phyloP scores from a whole-genome alignment of 2,888 invertebrate genomes.

The Linyphia triangularis region DNA sequence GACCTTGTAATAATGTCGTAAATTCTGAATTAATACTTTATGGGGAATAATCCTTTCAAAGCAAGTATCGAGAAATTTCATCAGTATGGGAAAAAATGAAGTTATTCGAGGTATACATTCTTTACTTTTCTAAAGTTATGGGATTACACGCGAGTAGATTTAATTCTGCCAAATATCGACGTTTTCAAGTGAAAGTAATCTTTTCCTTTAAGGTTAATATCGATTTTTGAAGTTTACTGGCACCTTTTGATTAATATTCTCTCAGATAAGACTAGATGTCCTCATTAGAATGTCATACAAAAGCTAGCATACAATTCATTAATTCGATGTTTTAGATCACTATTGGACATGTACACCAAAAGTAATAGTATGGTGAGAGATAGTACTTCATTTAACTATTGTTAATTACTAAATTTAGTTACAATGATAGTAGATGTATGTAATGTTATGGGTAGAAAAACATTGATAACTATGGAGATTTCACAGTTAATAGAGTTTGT shows the following conservation, averaged over 20 bases:
- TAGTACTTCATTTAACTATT: no score
- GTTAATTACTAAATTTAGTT: no score
- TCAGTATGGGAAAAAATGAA: neutral
- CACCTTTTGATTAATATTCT: no score
- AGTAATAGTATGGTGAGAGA: no score
- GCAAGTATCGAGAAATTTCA: slow-evolving; percentile 27
- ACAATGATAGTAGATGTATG: no score
- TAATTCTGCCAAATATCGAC: neutral
- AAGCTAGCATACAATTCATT: no score
- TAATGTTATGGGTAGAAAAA: no score
- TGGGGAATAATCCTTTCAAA: slow-evolving; percentile 38
- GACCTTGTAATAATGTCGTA: slow-evolving; percentile 58
- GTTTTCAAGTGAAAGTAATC: neutral
- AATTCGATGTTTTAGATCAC: no score
- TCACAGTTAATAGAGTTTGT: no score
- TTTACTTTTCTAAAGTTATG: neutral
- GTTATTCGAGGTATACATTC: neutral
- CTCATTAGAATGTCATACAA: no score
- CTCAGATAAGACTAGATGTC: neutral
- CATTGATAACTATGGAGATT: no score
- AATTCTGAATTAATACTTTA: slow-evolving; percentile 48
- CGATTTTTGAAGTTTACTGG: neutral
- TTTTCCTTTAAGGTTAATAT: neutral
- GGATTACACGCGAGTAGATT: neutral
- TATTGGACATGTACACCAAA: no score